Evolutionary conservation across 2,888 invertebrate genomes (phyloP).

Genomic region (Hypselothyrea guttata): DNA sequence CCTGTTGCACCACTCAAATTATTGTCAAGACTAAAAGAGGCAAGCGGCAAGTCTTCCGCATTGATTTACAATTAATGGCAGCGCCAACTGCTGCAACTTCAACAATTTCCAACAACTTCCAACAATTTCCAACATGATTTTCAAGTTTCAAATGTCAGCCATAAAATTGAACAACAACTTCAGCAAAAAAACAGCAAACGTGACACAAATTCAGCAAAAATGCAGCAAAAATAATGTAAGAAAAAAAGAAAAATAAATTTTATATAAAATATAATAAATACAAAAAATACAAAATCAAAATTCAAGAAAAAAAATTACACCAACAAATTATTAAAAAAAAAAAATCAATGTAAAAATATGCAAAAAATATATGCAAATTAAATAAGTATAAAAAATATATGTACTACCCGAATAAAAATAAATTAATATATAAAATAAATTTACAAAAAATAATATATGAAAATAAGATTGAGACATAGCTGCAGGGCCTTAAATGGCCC

Average conservation of each 20-base stretch:
- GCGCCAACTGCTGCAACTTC: conserved; percentile 13
- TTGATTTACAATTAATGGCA: conserved; percentile 76
- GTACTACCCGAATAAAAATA: not conserved
- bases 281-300: conserved; percentile 21
- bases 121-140: conserved; percentile 48
- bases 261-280: conserved; percentile 27
- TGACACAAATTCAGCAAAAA: conserved; percentile 1
- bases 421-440: conserved; percentile 33
- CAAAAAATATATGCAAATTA: too few relatives aligned
- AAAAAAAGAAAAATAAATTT: conserved; percentile 11
- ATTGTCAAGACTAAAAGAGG: conserved; percentile 65
- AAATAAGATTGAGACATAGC: conserved; percentile 5
- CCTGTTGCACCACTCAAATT: conserved; percentile 57
- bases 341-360: conserved; percentile 35
- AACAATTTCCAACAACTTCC: conserved; percentile 32
- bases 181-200: conserved; percentile 13
- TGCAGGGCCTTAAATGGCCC: conserved; percentile 40
- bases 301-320: too few relatives aligned
- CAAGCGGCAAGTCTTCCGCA: conserved; percentile 65
- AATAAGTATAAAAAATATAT: conserved; percentile 4
- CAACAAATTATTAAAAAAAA: conserved; percentile 17
- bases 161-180: conserved; percentile 49
- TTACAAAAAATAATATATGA: conserved; percentile 22
- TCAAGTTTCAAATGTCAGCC: conserved; percentile 73
- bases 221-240: too few relatives aligned